Percentiles rank a stretch among this genome's conserved stretches.
These are phyloP conservation scores for Neosilurus hyrtlii DNA, from an alignment of 2,797 vertebrate genomes.

Conservation along the genomic window DNA sequence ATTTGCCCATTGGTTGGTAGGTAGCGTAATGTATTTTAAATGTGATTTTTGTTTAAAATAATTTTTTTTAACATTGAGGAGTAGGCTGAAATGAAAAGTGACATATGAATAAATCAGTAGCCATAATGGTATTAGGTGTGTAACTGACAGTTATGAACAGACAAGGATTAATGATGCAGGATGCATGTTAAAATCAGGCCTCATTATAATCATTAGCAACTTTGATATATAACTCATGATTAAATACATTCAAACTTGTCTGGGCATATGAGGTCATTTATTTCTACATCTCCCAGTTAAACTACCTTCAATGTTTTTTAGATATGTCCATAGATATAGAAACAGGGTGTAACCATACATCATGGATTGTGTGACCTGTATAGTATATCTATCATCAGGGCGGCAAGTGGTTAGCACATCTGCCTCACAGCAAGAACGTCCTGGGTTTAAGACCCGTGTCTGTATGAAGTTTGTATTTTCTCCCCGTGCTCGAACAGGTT, in stretches of 20 bases:
- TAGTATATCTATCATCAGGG: constrained; percentile 3
- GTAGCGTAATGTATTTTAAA: constrained; percentile 2
- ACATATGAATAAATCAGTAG: constrained; percentile 1
- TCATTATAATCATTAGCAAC: neutral
- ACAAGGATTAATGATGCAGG: neutral
- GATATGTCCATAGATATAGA: neutral
- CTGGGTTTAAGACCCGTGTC: no score
- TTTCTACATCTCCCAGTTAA: neutral
- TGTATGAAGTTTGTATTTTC: no score
- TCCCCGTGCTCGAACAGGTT: no score
- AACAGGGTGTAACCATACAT: neutral
- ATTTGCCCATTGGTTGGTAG: neutral
- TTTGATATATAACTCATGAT: constrained; percentile 10
- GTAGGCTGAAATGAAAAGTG: neutral
- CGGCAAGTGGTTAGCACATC: neutral
- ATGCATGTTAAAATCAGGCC: constrained; percentile 8
- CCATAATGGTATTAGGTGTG: neutral
- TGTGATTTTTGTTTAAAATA: neutral
- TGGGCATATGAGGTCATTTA: neutral
- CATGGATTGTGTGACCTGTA: neutral
- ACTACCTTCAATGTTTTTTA: neutral
- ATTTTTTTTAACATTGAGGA: neutral
- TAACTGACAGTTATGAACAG: constrained; percentile 2
- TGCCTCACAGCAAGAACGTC: no score
- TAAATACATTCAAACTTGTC: constrained; percentile 4